Conservation (phyloP, 2,113 vertebrate genomes). For the Oreochromis aureus region DNA sequence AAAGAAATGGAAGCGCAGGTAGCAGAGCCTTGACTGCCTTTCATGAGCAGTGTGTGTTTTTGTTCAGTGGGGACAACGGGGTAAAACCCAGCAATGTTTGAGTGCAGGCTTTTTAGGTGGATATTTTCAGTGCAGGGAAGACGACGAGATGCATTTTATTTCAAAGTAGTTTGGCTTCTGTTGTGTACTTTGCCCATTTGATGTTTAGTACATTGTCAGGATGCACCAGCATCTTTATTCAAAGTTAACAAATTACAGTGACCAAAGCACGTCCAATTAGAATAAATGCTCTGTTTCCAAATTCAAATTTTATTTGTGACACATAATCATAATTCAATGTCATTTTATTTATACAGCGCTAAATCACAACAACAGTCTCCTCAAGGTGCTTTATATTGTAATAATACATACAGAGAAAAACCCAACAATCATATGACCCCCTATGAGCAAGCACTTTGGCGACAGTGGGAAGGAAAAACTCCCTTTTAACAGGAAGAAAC, state of each 20-base stretch:
- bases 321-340: no score
- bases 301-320: no score
- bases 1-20: neutral
- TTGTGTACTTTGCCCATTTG: constrained; percentile 16
- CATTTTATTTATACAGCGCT: no score
- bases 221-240: neutral
- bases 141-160: constrained; percentile 16
- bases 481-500: no score
- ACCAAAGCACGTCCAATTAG: constrained; percentile 19
- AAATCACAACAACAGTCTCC: no score
- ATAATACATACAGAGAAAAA: no score
- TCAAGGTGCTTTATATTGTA: no score
- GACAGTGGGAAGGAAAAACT: no score
- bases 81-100: neutral
- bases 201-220: neutral
- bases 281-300: neutral
- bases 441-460: no score
- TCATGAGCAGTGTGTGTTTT: neutral
- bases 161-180: neutral
- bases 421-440: no score
- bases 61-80: neutral
- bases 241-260: constrained; percentile 5
- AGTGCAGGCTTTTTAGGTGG: neutral
- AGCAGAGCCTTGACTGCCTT: neutral
- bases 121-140: neutral